These are phyloP conservation scores for Peromyscus eremicus DNA, from an alignment of 2,797 vertebrate species.

Conservation along the genomic window DNA sequence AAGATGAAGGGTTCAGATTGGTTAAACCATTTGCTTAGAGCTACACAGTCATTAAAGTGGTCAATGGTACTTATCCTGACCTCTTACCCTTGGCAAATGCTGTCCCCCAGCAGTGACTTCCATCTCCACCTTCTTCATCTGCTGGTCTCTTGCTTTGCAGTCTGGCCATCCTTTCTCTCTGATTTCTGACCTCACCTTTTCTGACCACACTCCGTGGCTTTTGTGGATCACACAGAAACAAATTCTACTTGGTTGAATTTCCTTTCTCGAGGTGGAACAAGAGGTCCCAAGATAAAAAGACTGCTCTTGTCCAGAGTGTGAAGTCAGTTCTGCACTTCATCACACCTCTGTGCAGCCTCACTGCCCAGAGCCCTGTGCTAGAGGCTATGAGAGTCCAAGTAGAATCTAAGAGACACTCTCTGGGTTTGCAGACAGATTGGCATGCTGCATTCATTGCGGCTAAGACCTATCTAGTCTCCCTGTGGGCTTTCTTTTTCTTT, in stretches of 20 bases:
- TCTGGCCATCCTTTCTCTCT: not conserved
- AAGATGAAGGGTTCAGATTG: not conserved
- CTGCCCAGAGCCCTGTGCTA: not conserved
- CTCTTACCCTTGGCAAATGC: not conserved
- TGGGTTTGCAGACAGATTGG: not conserved
- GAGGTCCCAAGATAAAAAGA: not conserved
- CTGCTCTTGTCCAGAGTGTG: not conserved
- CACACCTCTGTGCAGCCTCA: not conserved
- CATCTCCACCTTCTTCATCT: not conserved
- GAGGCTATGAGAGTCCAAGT: not conserved
- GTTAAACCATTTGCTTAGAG: not conserved
- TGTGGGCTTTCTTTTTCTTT: not conserved
- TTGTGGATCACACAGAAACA: not conserved
- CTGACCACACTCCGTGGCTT: not conserved
- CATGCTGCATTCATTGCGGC: not conserved
- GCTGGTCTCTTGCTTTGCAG: not conserved
- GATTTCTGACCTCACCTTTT: not conserved
- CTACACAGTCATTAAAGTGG: not conserved
- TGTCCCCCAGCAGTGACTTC: not conserved
- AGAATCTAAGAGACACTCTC: not conserved
- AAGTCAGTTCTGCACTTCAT: not conserved
- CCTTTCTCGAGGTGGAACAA: not conserved
- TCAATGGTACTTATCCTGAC: fast-evolving
- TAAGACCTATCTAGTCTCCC: not conserved
- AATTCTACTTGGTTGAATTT: not conserved